These are phyloP conservation scores for Anomalospiza imberbis DNA, from an alignment of 2,797 vertebrate species.

Conservation along the genomic window DNA sequence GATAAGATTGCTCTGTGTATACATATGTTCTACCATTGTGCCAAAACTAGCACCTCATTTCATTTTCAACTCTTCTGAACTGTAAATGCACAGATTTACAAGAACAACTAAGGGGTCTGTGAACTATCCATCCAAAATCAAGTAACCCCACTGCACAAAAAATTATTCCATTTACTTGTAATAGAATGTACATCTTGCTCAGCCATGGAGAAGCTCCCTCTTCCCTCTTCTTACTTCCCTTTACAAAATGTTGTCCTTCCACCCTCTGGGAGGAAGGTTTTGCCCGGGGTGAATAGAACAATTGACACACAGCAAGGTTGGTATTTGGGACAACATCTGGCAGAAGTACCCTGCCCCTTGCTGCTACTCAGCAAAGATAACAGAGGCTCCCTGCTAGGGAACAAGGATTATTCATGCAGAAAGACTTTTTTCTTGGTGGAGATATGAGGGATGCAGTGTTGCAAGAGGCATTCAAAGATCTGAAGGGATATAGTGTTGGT, in stretches of 20 bases:
- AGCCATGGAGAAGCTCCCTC: not conserved
- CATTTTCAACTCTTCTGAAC: not conserved
- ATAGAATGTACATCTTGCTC: not conserved
- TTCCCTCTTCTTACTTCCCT: not conserved
- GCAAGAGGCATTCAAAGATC: not conserved
- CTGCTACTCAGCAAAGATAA: not conserved
- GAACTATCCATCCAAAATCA: not conserved
- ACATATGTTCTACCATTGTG: not conserved
- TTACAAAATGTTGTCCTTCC: not conserved
- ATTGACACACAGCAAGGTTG: not conserved
- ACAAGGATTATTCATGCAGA: not conserved
- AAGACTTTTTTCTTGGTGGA: not conserved
- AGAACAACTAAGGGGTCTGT: not conserved
- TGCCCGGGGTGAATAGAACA: fast-evolving
- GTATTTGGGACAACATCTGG: not conserved
- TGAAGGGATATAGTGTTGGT: not conserved
- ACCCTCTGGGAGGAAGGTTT: not conserved
- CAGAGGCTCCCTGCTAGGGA: not conserved
- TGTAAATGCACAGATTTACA: not conserved
- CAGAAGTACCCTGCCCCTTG: not conserved
- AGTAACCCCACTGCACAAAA: not conserved
- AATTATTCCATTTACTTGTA: not conserved
- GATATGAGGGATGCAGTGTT: not conserved
- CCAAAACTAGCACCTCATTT: not conserved
- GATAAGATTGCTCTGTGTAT: not conserved